Base-by-base conservation (phyloP, 2,113 vertebrate genomes). In the Erythrocebus patas region DNA sequence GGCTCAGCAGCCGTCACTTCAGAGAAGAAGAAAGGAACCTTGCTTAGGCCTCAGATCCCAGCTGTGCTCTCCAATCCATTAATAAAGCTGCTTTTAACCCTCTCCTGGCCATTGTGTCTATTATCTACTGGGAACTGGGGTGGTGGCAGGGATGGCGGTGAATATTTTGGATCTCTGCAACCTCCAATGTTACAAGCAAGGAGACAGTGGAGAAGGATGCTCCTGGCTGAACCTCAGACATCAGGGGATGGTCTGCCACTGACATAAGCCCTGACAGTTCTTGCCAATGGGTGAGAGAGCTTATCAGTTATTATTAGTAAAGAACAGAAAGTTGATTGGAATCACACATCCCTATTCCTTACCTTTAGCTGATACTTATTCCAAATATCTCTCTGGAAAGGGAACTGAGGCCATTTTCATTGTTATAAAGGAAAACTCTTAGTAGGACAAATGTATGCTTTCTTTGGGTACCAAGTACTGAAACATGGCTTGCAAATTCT, bases 31-130 rank as follows among this genome's bases (percentile, higher is more conserved):
- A 79, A 94, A 80, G 90, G 95, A 96, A 35, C 35, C 40, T 76
- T 23, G 6, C 84, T 20, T 84, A 89, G 50, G 70, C 40, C 83
- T 95, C 92, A 86, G 43, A 83, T 75, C 88, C 57, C 83, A 92
- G 61, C 90, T 95, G 43, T 97, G 75, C 75, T 80, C 79, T 89
- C 64, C 68, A 86, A 81, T 66, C 38, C 30, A 22, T 83, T 70
- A 98, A 97, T 98, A 98, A 98, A 98, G 48, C 73, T n/a, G 43
- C 92, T 93, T 97, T 96, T 64, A 96, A 80, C 59, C 75, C 17
- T 95, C 32, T 84, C 81, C 64, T 93, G 78, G 92, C 43, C 30
- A 40, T 55, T 57, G 80, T 87, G 32, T 98, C 59, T 93, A 12
- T 76, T 81, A 45, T 89, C 50, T 75, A 4, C 22, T 87, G 30